Evolutionary conservation across 1,140 invertebrate genomes (phyloP).

Genomic region (Danaus plexippus): DNA sequence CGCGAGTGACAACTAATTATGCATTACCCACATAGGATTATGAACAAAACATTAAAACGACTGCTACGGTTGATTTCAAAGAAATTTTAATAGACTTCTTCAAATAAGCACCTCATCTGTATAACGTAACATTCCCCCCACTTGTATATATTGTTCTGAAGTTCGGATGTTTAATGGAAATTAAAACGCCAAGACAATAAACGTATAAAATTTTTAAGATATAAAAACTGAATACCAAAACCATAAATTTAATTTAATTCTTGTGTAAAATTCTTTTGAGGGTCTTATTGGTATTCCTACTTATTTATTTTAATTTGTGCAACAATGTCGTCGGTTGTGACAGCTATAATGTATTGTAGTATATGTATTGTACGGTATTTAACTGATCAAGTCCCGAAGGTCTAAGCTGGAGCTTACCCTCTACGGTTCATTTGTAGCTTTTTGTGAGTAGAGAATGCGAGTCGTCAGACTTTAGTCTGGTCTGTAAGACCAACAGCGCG

Average conservation of each 20-base stretch:
- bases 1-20: slow-evolving; percentile 39
- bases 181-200: no score
- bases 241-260: no score
- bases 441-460: slow-evolving; percentile 64
- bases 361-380: slow-evolving; percentile 5
- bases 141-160: no score
- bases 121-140: no score
- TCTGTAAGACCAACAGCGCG: slow-evolving; percentile 45
- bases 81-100: slow-evolving; percentile 15
- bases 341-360: slow-evolving; percentile 4
- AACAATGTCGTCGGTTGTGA: slow-evolving; percentile 15
- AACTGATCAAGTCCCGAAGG: slow-evolving; percentile 5
- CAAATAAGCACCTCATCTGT: slow-evolving; percentile 10
- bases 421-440: slow-evolving; percentile 59
- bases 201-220: no score
- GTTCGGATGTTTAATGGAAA: no score
- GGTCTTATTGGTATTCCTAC: no score
- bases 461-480: slow-evolving; percentile 66
- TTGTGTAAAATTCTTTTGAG: no score
- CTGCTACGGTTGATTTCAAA: slow-evolving; percentile 9
- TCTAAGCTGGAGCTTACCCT: slow-evolving; percentile 18
- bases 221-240: no score
- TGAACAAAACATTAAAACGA: slow-evolving; percentile 18
- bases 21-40: slow-evolving; percentile 25
- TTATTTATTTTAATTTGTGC: slow-evolving; percentile 14